Evolutionary conservation across 1,140 invertebrate genomes (phyloP).

Genomic region (Papilio dardanus): DNA sequence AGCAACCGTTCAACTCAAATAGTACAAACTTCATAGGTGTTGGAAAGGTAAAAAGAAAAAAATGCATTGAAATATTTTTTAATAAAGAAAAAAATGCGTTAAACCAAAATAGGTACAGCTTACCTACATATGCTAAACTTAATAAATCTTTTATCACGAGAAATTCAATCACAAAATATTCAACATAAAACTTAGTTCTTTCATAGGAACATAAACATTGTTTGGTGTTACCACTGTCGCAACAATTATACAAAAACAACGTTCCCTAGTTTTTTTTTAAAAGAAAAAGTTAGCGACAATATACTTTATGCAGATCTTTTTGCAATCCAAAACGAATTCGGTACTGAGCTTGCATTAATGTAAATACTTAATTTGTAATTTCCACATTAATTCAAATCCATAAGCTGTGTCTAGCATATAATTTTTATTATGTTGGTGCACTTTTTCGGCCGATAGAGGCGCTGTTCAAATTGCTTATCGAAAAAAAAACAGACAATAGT

Average conservation of each 20-base stretch:
- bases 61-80: background rate
- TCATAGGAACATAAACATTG: background rate
- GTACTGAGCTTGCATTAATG: background rate
- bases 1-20: background rate
- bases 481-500: too few relatives aligned
- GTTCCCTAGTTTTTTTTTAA: background rate
- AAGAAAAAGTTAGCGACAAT: background rate
- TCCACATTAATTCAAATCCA: background rate
- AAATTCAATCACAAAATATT: background rate
- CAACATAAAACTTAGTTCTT: background rate
- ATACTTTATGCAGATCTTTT: background rate
- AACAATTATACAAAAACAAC: background rate
- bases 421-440: too few relatives aligned
- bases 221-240: background rate
- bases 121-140: conserved; percentile 12
- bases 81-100: conserved; percentile 15
- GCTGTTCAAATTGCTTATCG: too few relatives aligned
- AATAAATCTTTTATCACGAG: conserved; percentile 4
- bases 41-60: background rate
- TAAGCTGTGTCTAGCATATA: background rate
- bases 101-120: conserved; percentile 12
- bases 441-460: too few relatives aligned
- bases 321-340: background rate
- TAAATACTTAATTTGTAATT: background rate
- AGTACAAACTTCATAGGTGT: background rate